Evolutionary conservation across 2,113 vertebrate species (phyloP), one percentile per base, ranked within the genome.

Genomic region (Oncorhynchus mykiss): DNA sequence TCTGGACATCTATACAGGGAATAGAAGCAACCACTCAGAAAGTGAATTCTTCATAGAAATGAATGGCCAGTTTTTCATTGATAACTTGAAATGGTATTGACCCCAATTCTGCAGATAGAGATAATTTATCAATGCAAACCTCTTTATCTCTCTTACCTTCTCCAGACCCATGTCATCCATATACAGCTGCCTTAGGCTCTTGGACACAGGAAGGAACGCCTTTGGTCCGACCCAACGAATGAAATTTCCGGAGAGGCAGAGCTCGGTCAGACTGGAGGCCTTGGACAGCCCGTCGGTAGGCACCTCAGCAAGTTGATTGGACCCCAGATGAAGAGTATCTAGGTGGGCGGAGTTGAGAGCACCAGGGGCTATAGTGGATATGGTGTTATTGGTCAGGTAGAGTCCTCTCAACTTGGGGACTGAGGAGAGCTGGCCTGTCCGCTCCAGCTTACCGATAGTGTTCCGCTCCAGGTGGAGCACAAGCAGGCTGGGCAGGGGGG

Each of bases 381-480:
- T 90, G 77, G 75, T 74, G 34, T 97, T 97, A 6, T 93, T 92
- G 0, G 91, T 88, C 6, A 99, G 88, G 70, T 95, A 94, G 45
- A 99, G 93, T 77, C 94, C 93, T 68, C 87, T 92, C 7, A 98
- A 78, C 5, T 85, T 91, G 0, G 64, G 67, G 0, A 86, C 70
- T 1, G 93, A 91, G 0, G 77, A 85, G 78, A 97, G 88, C 78
- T 95, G 86, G 0, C 91, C 88, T 18, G 73, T 78, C 0, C 92
- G 88, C 0, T 71, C 88, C 68, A 98, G 86, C 72, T 85, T 92
- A 20, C 70, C 0, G 7, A 98, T 92, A 27, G 84, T 14, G 0
- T 98, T 98, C 84, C 91, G 78, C 88, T 97, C 95, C 88, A 99
- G 88, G 75, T 97, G 94, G 25, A 99, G 89, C 51, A 94, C 94